Percentiles rank a stretch among this genome's conserved stretches.
phyloP scores from a whole-genome alignment of 2,113 vertebrate species.

The Spea multiplicata region DNA sequence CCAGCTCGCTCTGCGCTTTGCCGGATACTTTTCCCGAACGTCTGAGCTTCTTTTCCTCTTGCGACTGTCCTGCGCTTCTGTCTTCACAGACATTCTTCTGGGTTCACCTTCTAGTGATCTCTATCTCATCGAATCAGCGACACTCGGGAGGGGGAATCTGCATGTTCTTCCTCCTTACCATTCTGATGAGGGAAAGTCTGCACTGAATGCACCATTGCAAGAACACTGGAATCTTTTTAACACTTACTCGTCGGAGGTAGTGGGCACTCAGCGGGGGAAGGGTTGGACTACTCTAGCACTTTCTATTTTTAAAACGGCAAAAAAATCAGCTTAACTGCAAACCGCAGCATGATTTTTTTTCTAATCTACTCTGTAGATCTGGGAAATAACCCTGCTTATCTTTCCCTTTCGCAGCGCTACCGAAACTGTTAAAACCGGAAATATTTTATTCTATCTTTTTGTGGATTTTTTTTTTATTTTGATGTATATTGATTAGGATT shows the following conservation, averaged over 20 bases:
- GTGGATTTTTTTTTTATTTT: too few species aligned
- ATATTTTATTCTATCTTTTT: too few species aligned
- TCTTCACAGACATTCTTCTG: conserved; percentile 67
- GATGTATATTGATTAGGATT: too few species aligned
- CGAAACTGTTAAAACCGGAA: too few species aligned
- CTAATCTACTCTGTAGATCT: not conserved
- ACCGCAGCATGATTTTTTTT: conserved; percentile 47
- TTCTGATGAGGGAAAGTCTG: conserved; percentile 25
- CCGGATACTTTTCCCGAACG: conserved; percentile 59
- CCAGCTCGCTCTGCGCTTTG: conserved; percentile 80
- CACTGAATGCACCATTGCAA: conserved; percentile 58
- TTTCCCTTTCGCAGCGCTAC: too few species aligned
- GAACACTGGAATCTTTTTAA: conserved; percentile 48
- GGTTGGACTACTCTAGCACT: conserved; percentile 67
- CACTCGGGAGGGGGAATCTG: conserved; percentile 44
- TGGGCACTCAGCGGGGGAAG: conserved; percentile 68
- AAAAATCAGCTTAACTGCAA: conserved; percentile 68
- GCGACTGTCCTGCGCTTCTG: conserved; percentile 53
- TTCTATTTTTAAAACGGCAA: conserved; percentile 90
- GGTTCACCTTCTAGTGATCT: conserved; percentile 51
- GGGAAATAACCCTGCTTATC: too few species aligned
- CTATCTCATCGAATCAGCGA: conserved; percentile 50
- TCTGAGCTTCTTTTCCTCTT: conserved; percentile 66
- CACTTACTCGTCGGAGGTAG: conserved; percentile 38
- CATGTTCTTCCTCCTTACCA: conserved; percentile 43